Base-by-base conservation (phyloP, 2,113 vertebrate species). In the Ceyx melanurus region DNA sequence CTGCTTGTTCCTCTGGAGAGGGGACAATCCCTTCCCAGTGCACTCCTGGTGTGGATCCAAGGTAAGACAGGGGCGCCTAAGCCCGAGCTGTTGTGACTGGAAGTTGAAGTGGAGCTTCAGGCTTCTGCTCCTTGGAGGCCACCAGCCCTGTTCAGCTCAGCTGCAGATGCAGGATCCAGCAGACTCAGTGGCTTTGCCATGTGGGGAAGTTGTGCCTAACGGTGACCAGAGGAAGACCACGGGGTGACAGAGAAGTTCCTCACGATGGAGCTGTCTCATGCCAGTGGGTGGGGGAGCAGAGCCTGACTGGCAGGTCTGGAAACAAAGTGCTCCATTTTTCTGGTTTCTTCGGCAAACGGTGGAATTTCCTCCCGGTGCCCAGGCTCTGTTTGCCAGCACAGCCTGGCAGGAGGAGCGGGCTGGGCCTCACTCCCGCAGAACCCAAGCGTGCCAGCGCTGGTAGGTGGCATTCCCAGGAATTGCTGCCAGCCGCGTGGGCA, bases 1-100 rank as follows among this genome's bases (percentile, higher is more conserved):
- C 18, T 4, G 10, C 54, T 57, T 2, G 2, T 8, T 11, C 3
- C 11, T 15, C 9, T 3, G 5, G 31, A 9, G 16, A 37, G 21
- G 17, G 28, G 8, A 35, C 6, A 42, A 29, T 23, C 20, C 20
- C 6, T 22, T 25, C 48, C n/a, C 12, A 17, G 13, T 83, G 28
- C 13, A 2, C 20, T 15, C 18, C 58, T 7, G 4, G n/a, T 3
- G 9, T 11, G 53, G 33, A 51, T 33, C 25, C 19, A 5, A 15
- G 8, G n/a, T 31, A 5, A 35, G 33, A 21, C 14, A 5, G 33
- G 29, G 53, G 45, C 2, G 8, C 22, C 11, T 19, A 4, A 25
- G 18, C 6, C 37, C 11, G 11, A 28, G 76, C 5, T 14, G 48
- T 1, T 31, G 61, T 46, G 48, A 11, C 4, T 4, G 79, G 42